A percentile compares a stretch with the other conserved stretches of the same genome.
Conservation (phyloP, 2,113 vertebrate species). For the Odobenus rosmarus region DNA sequence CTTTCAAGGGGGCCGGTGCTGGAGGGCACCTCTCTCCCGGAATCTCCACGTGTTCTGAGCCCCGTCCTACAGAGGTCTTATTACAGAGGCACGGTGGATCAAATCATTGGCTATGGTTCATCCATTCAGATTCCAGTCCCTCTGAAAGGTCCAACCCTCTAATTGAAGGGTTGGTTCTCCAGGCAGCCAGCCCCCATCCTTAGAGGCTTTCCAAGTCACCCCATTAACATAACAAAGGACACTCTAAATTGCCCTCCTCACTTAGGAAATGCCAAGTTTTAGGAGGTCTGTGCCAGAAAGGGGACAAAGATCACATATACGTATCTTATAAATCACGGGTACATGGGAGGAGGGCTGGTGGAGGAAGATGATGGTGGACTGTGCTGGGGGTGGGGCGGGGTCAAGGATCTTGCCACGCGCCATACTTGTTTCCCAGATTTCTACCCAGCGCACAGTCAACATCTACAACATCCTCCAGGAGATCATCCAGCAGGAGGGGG, state of each 20-base stretch:
- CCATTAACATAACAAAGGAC: background rate
- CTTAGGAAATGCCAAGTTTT: background rate
- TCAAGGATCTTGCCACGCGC: rapidly evolving
- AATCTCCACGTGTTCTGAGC: background rate
- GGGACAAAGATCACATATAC: background rate
- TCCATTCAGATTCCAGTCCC: background rate
- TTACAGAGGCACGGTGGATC: background rate
- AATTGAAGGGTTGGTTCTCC: background rate
- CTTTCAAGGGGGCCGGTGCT: background rate
- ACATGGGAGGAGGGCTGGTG: rapidly evolving
- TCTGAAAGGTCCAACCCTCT: background rate
- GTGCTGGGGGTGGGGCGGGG: background rate
- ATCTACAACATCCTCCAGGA: conserved; percentile 76
- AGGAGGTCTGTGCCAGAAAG: background rate
- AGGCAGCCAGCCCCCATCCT: too few species aligned
- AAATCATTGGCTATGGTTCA: background rate
- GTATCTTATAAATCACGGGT: background rate
- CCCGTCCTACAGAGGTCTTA: background rate
- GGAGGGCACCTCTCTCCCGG: background rate
- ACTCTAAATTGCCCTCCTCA: background rate
- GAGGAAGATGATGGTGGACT: rapidly evolving
- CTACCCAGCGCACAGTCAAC: conserved; percentile 65
- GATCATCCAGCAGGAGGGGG: conserved; percentile 70
- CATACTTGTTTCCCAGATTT: conserved; percentile 41
- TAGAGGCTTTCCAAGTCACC: background rate